Evolutionary conservation across 1,140 invertebrate species (phyloP), one percentile per base, ranked within the genome.

Genomic region (Microplitis mediator): DNA sequence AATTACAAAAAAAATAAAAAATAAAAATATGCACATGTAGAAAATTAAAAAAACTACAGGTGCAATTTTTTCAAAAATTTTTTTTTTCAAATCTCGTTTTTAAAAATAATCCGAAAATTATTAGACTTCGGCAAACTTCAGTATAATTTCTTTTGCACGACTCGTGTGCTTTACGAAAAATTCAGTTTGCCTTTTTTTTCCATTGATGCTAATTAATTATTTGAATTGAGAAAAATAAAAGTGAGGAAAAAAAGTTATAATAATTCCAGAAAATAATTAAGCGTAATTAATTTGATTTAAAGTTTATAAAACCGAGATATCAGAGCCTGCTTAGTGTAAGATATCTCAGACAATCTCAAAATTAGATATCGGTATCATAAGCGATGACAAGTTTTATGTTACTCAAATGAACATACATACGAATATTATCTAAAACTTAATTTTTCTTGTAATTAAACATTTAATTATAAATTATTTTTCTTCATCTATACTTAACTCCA

Each of bases 281-380:
- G 11, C 58, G 58, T 32, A 56, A 56, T 61, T 61, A 61, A 61
- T 61, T 61, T 11, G 6, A 31, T 32, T 14, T 61, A 11, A 16
- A 61, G 32, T 61, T 31, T 45, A 45, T 45, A 11, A 45, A 61
- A 61, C 14, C 31, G 58, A 61, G 58, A 67, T 67, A 51, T 67
- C 50, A 67, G 3, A 5, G 31, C 11, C 6, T 9, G 31, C 4
- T 6, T 31, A 14, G 16, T 23, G 52, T n/a, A 23, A 23, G 58
- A 61, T 61, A 61, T 61, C 58, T 16, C 31, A 5, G 58, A 23
- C 58, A 61, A 61, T 61, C 58, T 61, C 58, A 23, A 36, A 39
- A 54, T 51, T 11, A 52, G 39, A 51, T 51, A 67, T 52, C 14
- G 45, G 51, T 51, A 66, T 32, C 6, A 31, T 45, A 51, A 52